Evolutionary conservation across 2,888 invertebrate species (phyloP), one percentile per base, ranked within the genome.

Genomic region (Pasiphila rectangulata): DNA sequence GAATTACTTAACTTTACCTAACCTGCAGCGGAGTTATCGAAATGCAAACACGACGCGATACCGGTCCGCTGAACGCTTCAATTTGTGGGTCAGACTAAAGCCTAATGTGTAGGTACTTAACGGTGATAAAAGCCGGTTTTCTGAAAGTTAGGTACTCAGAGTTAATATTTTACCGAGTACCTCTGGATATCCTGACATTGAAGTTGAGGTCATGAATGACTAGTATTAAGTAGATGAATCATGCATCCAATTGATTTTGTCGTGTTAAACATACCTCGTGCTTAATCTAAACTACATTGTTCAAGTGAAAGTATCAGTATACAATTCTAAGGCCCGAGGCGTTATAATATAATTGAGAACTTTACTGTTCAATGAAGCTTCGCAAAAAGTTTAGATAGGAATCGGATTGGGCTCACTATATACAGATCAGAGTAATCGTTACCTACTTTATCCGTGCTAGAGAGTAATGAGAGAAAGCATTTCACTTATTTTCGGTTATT

Each of bases 41-140:
- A 73, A 73, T 66, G 75, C 70, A 76, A 73, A 75, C 71, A 75
- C 56, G 27, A 29, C 20, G 53, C 50, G 58, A 62, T 56, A 60
- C 58, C 57, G 54, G 54, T 42, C 52, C 46, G 49, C 56, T 58
- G 56, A 54, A 64, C 60, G 64, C 61, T 67, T 66, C 71, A 75
- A 77, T 72, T 75, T 79, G 77, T 83, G 69, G 82, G 84, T 77
- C 85, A 81, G 63, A 56, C 68, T 56, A 57, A 67, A 69, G 61
- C 70, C 66, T 68, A 68, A 75, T 68, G 73, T 78, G 58, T 72
- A 21, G n/a, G n/a, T 21, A 64, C 66, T 82, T 86, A 85, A 86
- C 85, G 84, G 86, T 79, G 59, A 63, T 50, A 25, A 66, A 78
- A 78, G 70, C 77, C 75, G 78, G 78, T 82, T 76, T 63, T 61